Evolutionary conservation across 2,113 vertebrate genomes (phyloP), one percentile per base, ranked within the genome.

Genomic region (Zapornia atra): DNA sequence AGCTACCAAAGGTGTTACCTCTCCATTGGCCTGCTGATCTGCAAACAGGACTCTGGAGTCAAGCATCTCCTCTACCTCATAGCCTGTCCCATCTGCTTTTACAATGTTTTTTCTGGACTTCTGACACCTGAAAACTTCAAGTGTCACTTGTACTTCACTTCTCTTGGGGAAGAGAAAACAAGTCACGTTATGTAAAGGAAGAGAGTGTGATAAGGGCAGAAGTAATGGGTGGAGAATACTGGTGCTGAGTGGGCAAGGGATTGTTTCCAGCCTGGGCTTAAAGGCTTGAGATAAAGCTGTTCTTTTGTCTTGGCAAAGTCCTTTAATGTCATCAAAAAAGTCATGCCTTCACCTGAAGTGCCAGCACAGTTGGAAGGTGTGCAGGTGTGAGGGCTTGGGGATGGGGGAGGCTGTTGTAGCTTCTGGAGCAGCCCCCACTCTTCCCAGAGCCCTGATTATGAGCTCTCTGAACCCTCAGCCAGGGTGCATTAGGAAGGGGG

Each of bases 401-500:
- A 20, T 46, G 64, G 63, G 40, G 38, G 17, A 61, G 56, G n/a
- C 34, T 50, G 48, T 1, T 3, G 54, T 28, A 12, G 42, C 36
- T 50, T 53, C 0, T 2, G 46, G 59, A 88, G 34, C 51, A 9
- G 31, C 46, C 64, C 14, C 40, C 0, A 25, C 38, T 70, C 10
- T 40, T 88, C 59, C 11, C 31, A 0, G 1, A 9, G 68, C 7
- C 34, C 26, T 24, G 36, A 20, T 25, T 15, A 13, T 1, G 2
- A 66, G 10, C 11, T 14, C n/a, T 3, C 3, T 1, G 24, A 46
- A n/a, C 18, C 38, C 40, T 78, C 26, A 53, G 33, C 19, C 64
- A 14, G 1, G 0, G 0, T 10, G 24, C 0, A 0, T 0, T 31
- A 65, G 64, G 70, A 22, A 14, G 82, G n/a, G 53, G 36, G 15